Evolutionary conservation across 2,888 invertebrate species (phyloP).

Genomic region (Caenorhabditis doughertyi): DNA sequence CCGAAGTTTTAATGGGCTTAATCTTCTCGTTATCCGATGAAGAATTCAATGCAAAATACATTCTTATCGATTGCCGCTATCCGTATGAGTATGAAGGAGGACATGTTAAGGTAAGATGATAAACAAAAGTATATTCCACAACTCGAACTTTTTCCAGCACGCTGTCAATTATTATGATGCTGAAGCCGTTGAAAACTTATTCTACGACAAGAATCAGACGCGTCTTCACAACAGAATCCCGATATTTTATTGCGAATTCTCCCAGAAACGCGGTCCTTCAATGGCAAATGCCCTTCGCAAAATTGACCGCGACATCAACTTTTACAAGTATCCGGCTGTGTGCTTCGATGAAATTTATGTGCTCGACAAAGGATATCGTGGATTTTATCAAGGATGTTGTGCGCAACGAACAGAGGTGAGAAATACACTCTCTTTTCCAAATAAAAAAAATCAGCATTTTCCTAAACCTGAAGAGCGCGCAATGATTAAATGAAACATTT

Average conservation of each 20-base stretch:
- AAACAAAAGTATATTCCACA: background rate
- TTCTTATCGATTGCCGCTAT: constrained; percentile 70
- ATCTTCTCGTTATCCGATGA: constrained; percentile 24
- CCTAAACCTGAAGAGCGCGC: too few species aligned
- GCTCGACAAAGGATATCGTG: constrained; percentile 92
- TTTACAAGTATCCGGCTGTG: constrained; percentile 86
- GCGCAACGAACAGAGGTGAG: background rate
- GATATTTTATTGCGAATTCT: constrained; percentile 89
- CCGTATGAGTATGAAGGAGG: constrained; percentile 70
- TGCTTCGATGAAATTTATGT: constrained; percentile 93
- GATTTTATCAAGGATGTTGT: constrained; percentile 85
- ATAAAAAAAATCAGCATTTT: too few species aligned
- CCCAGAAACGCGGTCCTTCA: constrained; percentile 94
- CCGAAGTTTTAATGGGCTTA: constrained; percentile 42
- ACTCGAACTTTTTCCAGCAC: constrained; percentile 29
- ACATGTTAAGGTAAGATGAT: constrained; percentile 64
- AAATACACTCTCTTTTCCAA: too few species aligned
- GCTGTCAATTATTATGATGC: constrained; percentile 66
- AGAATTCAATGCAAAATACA: constrained; percentile 37
- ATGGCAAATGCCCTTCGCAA: constrained; percentile 90
- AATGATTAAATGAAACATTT: too few species aligned
- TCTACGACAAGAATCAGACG: constrained; percentile 35
- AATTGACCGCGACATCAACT: constrained; percentile 90
- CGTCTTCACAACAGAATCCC: constrained; percentile 40
- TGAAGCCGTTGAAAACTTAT: constrained; percentile 24